phyloP scores from a whole-genome alignment of 2,888 invertebrate species.

The Amorpha juglandis region DNA sequence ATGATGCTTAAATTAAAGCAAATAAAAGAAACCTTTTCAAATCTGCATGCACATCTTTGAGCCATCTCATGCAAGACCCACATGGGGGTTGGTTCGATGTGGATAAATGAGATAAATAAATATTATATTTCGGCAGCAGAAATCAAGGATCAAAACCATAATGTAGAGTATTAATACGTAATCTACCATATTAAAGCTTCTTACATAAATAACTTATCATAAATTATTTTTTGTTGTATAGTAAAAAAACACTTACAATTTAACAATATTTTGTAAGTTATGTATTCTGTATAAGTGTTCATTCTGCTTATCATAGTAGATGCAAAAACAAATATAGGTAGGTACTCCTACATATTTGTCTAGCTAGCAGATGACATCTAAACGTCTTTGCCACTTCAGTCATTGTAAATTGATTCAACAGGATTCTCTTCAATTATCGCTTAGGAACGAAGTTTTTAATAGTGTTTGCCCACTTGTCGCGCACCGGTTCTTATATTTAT shows the following conservation, averaged over 20 bases:
- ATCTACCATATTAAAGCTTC: neutral
- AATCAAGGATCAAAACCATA: no score
- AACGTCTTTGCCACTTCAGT: conserved; percentile 51
- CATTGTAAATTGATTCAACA: conserved; percentile 56
- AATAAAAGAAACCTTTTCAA: no score
- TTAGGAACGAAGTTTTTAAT: conserved; percentile 48
- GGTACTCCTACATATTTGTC: conserved; percentile 32
- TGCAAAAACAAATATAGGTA: conserved; percentile 16
- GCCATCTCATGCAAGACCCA: no score
- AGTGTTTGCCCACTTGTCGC: conserved; percentile 48
- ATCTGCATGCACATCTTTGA: no score
- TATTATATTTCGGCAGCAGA: no score
- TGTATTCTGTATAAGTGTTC: conserved; percentile 1
- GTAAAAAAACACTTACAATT: conserved; percentile 5
- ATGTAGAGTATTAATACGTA: no score
- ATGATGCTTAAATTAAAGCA: no score
- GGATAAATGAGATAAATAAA: no score
- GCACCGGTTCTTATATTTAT: conserved; percentile 48
- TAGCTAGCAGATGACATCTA: conserved; percentile 47
- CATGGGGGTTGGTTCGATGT: no score
- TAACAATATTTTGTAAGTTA: neutral
- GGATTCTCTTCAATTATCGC: conserved; percentile 58
- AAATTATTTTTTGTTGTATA: no score
- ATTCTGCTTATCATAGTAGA: conserved; percentile 7
- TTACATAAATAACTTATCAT: no score